phyloP scores from a whole-genome alignment of 2,113 vertebrate genomes.

The Anolis carolinensis region DNA sequence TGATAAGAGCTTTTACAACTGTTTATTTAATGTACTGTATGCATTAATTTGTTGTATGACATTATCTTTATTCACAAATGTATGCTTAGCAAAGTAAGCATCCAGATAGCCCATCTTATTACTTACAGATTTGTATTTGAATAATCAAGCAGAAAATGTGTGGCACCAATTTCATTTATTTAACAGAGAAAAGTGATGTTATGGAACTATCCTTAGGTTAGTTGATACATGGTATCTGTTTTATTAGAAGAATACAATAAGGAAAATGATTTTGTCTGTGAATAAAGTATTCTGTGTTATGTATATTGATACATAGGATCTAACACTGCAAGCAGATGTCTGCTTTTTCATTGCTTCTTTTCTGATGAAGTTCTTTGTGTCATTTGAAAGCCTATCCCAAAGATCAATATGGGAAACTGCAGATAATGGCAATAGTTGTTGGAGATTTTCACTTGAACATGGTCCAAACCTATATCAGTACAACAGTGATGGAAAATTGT shows the following conservation, averaged over 20 bases:
- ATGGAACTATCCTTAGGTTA: not conserved
- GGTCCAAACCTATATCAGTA: not conserved
- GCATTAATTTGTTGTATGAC: slow-evolving; percentile 36
- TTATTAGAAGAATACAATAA: not conserved
- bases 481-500: not conserved
- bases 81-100: slow-evolving; percentile 9
- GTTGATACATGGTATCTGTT: not conserved
- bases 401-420: not conserved
- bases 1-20: not conserved
- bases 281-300: too few species aligned
- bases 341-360: not conserved
- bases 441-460: not conserved
- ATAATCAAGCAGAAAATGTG: not conserved
- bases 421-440: not conserved
- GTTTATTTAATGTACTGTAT: slow-evolving; percentile 32
- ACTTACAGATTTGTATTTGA: not conserved
- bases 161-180: not conserved
- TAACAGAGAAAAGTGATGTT: slow-evolving; percentile 20
- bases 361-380: not conserved
- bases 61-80: slow-evolving; percentile 26
- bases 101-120: not conserved
- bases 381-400: not conserved
- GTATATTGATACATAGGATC: too few species aligned
- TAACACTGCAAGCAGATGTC: not conserved
- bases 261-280: too few species aligned